phyloP scores from a whole-genome alignment of 2,797 vertebrate species.

The Lophotriccus pileatus region DNA sequence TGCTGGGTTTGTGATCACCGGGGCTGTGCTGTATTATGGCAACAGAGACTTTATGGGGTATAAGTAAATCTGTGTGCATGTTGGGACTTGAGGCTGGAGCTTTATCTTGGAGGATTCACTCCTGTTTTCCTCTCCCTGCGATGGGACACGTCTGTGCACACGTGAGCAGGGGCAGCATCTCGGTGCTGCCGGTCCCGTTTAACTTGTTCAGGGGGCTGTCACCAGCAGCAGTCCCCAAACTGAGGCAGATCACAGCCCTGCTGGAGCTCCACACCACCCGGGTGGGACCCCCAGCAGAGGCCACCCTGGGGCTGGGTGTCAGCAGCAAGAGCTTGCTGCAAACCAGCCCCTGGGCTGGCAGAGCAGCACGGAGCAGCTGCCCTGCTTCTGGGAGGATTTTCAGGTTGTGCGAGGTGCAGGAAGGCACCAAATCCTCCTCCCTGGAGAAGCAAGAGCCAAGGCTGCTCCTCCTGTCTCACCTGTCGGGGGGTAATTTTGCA shows the following conservation, averaged over 20 bases:
- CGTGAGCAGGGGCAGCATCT: not conserved
- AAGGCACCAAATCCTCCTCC: not conserved
- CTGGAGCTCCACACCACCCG: fast-evolving
- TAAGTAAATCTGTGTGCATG: not conserved
- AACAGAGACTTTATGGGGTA: not conserved
- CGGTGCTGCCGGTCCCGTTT: not conserved
- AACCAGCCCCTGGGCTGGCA: not conserved
- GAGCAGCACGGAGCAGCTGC: not conserved
- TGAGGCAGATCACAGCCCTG: fast-evolving
- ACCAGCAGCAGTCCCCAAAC: not conserved
- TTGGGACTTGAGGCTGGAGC: not conserved
- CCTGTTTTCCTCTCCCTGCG: not conserved
- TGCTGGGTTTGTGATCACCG: not conserved
- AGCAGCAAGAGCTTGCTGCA: not conserved
- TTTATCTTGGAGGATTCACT: not conserved
- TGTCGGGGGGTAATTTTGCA: not conserved
- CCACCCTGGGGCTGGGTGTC: not conserved
- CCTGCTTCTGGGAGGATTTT: constrained; percentile 11
- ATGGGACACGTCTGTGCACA: not conserved
- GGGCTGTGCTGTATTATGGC: not conserved
- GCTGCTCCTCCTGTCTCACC: constrained; percentile 16
- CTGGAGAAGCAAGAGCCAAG: not conserved
- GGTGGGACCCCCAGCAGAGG: not conserved
- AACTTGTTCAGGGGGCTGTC: not conserved
- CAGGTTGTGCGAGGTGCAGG: not conserved